Base-by-base conservation (phyloP, 2,797 vertebrate genomes). In the Vespertilio murinus region DNA sequence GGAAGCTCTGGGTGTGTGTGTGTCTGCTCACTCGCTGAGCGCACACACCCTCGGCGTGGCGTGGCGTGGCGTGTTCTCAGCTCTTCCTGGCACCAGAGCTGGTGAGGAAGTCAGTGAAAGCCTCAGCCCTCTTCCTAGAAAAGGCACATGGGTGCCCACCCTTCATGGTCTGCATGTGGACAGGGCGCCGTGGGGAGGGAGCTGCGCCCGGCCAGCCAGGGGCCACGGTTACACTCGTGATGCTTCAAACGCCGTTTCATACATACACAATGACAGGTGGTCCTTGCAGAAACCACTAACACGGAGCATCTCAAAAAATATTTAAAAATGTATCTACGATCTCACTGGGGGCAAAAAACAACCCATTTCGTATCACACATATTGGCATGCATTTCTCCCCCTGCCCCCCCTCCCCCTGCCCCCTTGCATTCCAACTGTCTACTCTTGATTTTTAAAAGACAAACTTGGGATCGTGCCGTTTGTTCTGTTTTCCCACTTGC, bases 1-100 rank as follows among this genome's bases (percentile, higher is more conserved):
- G 64, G 13, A 22, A 0, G 8, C 3, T n/a, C n/a, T n/a, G n/a
- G n/a, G n/a, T 0, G 2, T 30, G 23, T 2, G 0, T 2, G 13
- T 71, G 13, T 40, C 38, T n/a, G 42, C 6, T 9, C 14, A 9
- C 67, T 33, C 59, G 1, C 23, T 1, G 0, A 1, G 23, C 54
- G 40, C 49, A 54, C 71, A 40, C 33, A 0, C 2, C 35, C 25
- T 47, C 70, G 47, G 47, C 35, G 18, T 18, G 28, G 47, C 10
- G 18, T 18, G 28, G 47, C 10, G 25, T 0, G 5, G 8, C 38
- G 5, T n/a, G 74, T 17, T 30, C 54, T 25, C 16, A 0, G 65
- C 10, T 1, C n/a, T 33, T 52, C 33, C 30, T 45, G 3, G 42
- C 38, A 10, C 7, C 38, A 1, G 79, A 18, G 45, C 28, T 45